phyloP scores from a whole-genome alignment of 2,113 vertebrate species.

The Tretioscincus oriximinensis region DNA sequence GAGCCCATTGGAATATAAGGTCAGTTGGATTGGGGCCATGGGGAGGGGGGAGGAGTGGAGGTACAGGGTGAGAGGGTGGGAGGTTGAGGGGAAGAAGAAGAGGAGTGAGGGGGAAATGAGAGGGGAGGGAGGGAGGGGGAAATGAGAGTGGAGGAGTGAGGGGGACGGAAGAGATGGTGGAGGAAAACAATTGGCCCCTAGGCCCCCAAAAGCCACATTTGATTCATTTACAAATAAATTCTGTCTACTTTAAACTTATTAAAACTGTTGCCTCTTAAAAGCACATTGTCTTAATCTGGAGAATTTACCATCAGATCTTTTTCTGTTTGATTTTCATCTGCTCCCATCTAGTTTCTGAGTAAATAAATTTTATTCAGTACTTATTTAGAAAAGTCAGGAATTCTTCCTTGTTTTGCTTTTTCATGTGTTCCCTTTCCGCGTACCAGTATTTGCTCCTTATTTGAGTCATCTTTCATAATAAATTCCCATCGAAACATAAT shows the following conservation, averaged over 20 bases:
- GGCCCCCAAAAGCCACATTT: background rate
- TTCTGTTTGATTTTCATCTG: background rate
- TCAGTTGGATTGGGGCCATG: too few relatives aligned
- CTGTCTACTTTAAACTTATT: background rate
- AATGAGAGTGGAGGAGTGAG: too few relatives aligned
- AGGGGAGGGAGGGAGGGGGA: too few relatives aligned
- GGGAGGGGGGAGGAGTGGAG: too few relatives aligned
- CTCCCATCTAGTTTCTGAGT: background rate
- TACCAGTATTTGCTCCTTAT: background rate
- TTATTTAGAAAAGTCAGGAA: background rate
- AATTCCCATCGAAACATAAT: too few relatives aligned
- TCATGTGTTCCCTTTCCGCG: background rate
- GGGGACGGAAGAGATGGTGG: too few relatives aligned
- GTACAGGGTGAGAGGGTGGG: too few relatives aligned
- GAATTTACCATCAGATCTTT: background rate
- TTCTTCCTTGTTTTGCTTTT: background rate
- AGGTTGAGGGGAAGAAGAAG: too few relatives aligned
- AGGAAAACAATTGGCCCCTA: too few relatives aligned
- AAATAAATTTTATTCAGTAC: background rate
- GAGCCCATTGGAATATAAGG: too few relatives aligned
- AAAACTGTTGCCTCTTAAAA: background rate
- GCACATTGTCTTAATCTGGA: too few relatives aligned
- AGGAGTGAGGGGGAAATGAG: too few relatives aligned
- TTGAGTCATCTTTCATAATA: background rate
- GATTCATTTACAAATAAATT: constrained; percentile 7